Evolutionary conservation across 2,113 vertebrate genomes (phyloP), one percentile per base, ranked within the genome.

Genomic region (Indri indri): DNA sequence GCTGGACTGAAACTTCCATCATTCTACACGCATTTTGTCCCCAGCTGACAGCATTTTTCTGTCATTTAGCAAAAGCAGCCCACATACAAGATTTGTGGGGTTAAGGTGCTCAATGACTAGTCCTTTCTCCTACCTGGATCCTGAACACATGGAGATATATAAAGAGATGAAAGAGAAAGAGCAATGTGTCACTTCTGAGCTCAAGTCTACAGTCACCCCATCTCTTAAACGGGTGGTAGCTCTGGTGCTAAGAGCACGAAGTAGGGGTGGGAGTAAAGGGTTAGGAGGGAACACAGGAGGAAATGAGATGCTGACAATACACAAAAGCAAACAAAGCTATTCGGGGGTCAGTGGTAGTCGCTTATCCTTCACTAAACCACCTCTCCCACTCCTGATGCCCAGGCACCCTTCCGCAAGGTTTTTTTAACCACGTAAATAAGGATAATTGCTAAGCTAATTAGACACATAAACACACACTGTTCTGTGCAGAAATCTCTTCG

Each of bases 401-500:
- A 81, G 20, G 61, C 40, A 71, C 30, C 14, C 74, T 65, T 65
- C 70, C 52, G 42, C 12, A 12, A 25, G 45, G 7, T 10, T 81
- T 95, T 74, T 34, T 50, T 80, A 66, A 90, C 47, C 47, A 16
- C 34, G 47, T 76, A 74, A 96, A 81, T 79, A 91, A 82, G 5
- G 32, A 88, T 42, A 91, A 94, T 90, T 59, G 37, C 71, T 88
- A 73, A 71, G 66, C 47, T 77, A 76, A 68, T 73, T 40, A 16
- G 20, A 65, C 52, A 65, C 22, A 17, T 57, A 81, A 90, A 80
- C 12, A 85, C 2, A 34, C n/a, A 82, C 20, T 57, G 57, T 54
- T 82, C 47, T 59, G 32, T 86, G 94, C 91, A 77, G 42, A 94
- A 89, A 88, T 52, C 47, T 81, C 92, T 82, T 87, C 54, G 74